These are phyloP conservation scores for Hyposmocoma kahamanoa DNA, from an alignment of 1,140 invertebrate genomes.

Conservation along the genomic window DNA sequence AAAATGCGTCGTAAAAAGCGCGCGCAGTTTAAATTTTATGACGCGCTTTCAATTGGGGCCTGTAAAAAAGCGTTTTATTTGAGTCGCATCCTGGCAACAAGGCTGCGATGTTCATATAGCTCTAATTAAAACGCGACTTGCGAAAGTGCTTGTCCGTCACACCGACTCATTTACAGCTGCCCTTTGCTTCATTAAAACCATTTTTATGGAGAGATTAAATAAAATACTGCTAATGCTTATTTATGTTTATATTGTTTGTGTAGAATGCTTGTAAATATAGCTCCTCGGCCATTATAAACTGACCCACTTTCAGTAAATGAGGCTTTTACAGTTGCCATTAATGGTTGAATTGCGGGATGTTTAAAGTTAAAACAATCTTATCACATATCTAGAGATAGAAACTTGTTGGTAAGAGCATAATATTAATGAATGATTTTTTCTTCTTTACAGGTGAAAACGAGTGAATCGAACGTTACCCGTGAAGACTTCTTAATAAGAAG, in stretches of 20 bases:
- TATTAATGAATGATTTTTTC: too few species aligned
- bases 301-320: not conserved
- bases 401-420: too few species aligned
- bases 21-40: constrained; percentile 68
- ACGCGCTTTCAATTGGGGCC: constrained; percentile 60
- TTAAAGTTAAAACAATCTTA: too few species aligned
- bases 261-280: too few species aligned
- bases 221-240: too few species aligned
- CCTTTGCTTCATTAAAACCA: not conserved
- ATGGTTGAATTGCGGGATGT: too few species aligned
- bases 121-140: constrained; percentile 63
- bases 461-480: constrained; percentile 49
- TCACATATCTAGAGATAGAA: too few species aligned
- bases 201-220: not conserved
- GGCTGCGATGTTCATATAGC: constrained; percentile 49
- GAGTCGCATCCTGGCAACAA: constrained; percentile 60
- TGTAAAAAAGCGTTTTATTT: constrained; percentile 69
- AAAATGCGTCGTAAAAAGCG: constrained; percentile 62
- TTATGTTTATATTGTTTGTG: too few species aligned
- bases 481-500: constrained; percentile 55
- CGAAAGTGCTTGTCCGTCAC: constrained; percentile 35
- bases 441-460: constrained; percentile 46
- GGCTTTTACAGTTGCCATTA: too few species aligned
- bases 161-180: not conserved
- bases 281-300: too few species aligned